These are phyloP conservation scores for Apteryx mantelli DNA, from an alignment of 2,113 vertebrate genomes.

Conservation along the genomic window DNA sequence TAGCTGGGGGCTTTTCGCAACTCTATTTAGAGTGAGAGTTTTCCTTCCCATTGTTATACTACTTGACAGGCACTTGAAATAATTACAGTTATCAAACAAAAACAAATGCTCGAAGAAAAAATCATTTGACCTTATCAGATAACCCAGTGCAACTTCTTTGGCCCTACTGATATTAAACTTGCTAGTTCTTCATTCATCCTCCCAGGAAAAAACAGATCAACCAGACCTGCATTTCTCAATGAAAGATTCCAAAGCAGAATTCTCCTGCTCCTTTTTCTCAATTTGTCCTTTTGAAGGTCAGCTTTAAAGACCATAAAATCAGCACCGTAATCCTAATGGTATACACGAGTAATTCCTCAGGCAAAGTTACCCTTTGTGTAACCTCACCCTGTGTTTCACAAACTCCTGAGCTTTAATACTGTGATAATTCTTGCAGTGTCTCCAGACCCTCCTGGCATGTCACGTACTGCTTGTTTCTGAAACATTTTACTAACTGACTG, in stretches of 20 bases:
- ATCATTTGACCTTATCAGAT: neutral
- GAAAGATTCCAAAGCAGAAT: neutral
- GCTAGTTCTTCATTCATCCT: neutral
- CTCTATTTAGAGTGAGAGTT: neutral
- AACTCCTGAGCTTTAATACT: accelerated
- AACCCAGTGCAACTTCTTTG: neutral
- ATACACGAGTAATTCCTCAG: neutral
- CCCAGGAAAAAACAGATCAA: neutral
- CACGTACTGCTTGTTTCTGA: accelerated
- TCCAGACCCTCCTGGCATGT: neutral
- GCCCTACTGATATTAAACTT: neutral
- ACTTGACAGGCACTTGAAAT: neutral
- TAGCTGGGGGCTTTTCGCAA: neutral
- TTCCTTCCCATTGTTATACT: neutral
- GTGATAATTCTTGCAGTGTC: neutral
- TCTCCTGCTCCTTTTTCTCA: neutral
- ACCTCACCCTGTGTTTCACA: neutral
- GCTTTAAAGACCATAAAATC: neutral
- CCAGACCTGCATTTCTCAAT: neutral
- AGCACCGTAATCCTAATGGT: neutral
- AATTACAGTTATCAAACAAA: neutral
- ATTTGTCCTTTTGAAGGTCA: neutral
- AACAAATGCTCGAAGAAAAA: neutral
- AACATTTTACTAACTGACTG: neutral
- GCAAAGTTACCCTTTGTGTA: neutral